Conservation (phyloP, 2,113 vertebrate species). For the Gobio gobio region DNA sequence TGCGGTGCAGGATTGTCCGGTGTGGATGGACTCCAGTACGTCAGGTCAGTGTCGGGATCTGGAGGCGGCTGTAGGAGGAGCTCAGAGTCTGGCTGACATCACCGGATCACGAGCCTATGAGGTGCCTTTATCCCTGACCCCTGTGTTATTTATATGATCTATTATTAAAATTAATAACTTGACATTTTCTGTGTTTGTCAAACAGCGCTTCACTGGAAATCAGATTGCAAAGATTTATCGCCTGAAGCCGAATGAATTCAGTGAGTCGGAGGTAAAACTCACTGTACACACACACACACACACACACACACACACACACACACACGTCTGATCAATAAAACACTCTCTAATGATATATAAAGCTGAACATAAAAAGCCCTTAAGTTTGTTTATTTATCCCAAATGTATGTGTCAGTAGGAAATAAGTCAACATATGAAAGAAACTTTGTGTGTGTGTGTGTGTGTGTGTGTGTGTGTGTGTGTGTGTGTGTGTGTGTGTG, state of each 20-base stretch:
- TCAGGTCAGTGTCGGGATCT: constrained; percentile 80
- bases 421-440: not conserved
- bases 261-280: constrained; percentile 82
- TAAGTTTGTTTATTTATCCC: not conserved
- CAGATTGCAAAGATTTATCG: constrained; percentile 91
- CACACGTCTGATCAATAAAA: not conserved
- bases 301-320: not conserved
- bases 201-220: constrained; percentile 92
- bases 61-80: constrained; percentile 82
- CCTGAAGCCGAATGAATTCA: constrained; percentile 77
- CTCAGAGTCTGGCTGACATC: constrained; percentile 79
- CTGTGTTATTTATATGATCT: too few relatives aligned
- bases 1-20: constrained; percentile 79
- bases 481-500: too few relatives aligned
- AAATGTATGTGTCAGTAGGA: not conserved
- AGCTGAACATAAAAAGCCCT: not conserved
- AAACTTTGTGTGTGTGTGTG: not conserved
- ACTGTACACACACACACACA: not conserved
- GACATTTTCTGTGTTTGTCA: not conserved
- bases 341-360: not conserved
- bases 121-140: constrained; percentile 69
- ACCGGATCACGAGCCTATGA: constrained; percentile 94
- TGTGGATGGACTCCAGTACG: constrained; percentile 98
- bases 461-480: too few relatives aligned
- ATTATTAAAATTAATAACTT: not conserved